Evolutionary conservation across 2,797 vertebrate species (phyloP), one percentile per base, ranked within the genome.

Genomic region (Catostomus latipinnis): DNA sequence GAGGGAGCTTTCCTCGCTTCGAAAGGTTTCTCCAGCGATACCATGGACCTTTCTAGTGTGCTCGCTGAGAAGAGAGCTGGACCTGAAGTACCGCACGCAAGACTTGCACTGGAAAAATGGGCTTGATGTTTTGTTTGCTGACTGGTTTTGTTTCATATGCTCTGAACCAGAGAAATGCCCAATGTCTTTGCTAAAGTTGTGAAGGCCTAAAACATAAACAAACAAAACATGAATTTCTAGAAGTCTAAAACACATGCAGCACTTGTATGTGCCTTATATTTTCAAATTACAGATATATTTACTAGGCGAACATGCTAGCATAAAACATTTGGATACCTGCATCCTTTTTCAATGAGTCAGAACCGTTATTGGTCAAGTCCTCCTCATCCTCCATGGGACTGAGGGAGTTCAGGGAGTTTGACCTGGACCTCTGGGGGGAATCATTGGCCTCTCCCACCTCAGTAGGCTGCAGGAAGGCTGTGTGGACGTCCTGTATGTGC

Each of bases 61-160:
- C 88, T 99, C 98, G 84, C 94, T 95, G 84, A 99, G 95, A 86
- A 99, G 96, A 70, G 95, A 95, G 93, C 98, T 98, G 34, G 97
- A 99, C 91, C 97, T 95, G 93, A 99, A 99, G 92, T 99, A 99
- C 89, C 96, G 97, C 87, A 99, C 93, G 78, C 98, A 99, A 91
- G 96, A 99, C 88, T 98, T 99, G 95, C 98, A 99, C 90, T 99
- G 97, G 89, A 98, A 99, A 95, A 99, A 99, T 70, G 94, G 96
- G 90, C 91, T 97, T 84, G 95, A 90, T 85, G 95, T 93, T 91
- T 93, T 96, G 89, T 90, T 90, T 86, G 93, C 88, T 83, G 95
- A 92, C 74, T 94, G 93, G 87, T 91, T 88, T 88, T 92, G 94
- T 86, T 94, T 91, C 82, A 90, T 90, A 90, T 94, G 91, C 90